Evolutionary conservation across 2,888 invertebrate species (phyloP), one percentile per base, ranked within the genome.

Genomic region (Eulithis testata): DNA sequence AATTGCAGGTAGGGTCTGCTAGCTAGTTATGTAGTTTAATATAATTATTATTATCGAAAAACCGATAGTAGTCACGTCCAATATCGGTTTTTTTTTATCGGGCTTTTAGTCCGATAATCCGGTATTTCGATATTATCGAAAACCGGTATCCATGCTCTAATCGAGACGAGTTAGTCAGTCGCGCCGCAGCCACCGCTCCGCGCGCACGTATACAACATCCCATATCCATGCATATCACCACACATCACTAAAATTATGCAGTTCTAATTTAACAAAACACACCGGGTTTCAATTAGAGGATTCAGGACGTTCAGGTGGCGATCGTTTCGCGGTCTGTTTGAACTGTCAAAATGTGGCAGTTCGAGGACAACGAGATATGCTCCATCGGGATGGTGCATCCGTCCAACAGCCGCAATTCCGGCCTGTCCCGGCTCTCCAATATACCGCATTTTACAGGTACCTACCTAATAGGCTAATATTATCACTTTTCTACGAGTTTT

Each of bases 321-420:
- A 40, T 55, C 37, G 45, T 60, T 36, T 58, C 43, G 50, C 47
- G 27, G 36, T 47, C 60, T 60, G 45, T 40, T 62, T 14, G 40
- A 58, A 44, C 21, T 49, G 47, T 45, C 60, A 84, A 75, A 75
- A 95, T 95, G 95, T 96, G 96, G 95, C 94, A 95, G 82, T 94
- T 94, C 72, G 95, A 95, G 78, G 95, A 94, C 76, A 94, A 95
- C 70, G 97, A 97, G 94, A 97, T 97, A 87, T 97, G 95, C 88
- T 96, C 97, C 79, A 97, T 97, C 87, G 97, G 97, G 86, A 97
- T 97, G 97, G 96, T 90, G 73, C 95, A 95, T 78, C 95, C 95
- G 50, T 94, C 95, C 55, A 93, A 94, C 85, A 95, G 95, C 85
- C 92, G 94, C 84, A 96, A 96, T 80, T 97, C 97, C 81, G 97